Evolutionary conservation across 2,888 invertebrate species (phyloP), one percentile per base, ranked within the genome.

Genomic region (Geotrupes spiniger): DNA sequence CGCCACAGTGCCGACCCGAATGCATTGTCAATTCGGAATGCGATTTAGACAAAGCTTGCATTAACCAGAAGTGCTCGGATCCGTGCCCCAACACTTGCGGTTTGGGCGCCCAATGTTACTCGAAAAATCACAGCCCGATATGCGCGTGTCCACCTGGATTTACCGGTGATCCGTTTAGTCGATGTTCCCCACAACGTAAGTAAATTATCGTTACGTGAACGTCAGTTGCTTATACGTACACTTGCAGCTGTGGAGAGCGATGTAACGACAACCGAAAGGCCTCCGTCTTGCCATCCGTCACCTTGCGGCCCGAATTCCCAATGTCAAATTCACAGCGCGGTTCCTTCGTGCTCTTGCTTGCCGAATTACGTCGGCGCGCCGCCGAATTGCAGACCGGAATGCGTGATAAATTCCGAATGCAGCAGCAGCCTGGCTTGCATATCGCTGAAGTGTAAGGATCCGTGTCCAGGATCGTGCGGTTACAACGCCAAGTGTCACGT

Each of bases 11-110:
- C 65, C 76, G 89, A 52, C 92, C 92, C 4, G 89, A 92, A 68
- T 92, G 92, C 68, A 79, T 89, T 5, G 87, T 89, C n/a, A 92
- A 87, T 63, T 87, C 87, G 1, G 92, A 92, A 74, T 94, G 93
- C 71, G 81, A 88, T 14, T 69, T 79, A 9, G 87, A 90, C 49
- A 83, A 85, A 58, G 91, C 92, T 11, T 94, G 94, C 61, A 78
- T 91, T 27, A 89, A 89, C 68, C 87, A 87, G 62, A 87, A 85
- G 72, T 94, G 94, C 68, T 82, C 85, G 6, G 90, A 93, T 74
- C 92, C 93, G 28, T 93, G 93, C 63, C 85, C 87, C 9, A 87
- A 89, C 57, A 89, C 89, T 0, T 92, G 92, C 67, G 92, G 92
- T n/a, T 76, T 88, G 41, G 83, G 86, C 60, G 91, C 92, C 1